phyloP scores from a whole-genome alignment of 2,113 vertebrate genomes.

The Tragelaphus scriptus region DNA sequence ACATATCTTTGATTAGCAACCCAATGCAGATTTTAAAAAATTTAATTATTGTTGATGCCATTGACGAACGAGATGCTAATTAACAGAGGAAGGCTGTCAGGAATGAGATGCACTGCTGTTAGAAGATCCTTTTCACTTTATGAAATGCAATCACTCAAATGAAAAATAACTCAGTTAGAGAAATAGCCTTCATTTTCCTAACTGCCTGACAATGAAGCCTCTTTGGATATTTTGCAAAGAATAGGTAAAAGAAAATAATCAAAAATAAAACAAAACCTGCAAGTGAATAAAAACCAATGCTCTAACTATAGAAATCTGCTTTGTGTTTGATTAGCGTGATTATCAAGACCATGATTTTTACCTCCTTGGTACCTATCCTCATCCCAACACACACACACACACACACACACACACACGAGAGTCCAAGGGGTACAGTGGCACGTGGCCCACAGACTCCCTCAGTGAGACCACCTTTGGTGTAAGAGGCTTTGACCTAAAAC shows the following conservation, averaged over 20 bases:
- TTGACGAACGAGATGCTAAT: not conserved
- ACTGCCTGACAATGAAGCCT: not conserved
- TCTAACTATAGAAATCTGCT: not conserved
- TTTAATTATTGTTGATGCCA: slow-evolving; percentile 50
- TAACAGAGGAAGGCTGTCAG: slow-evolving; percentile 41
- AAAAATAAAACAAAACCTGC: not conserved
- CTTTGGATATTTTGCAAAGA: slow-evolving; percentile 46
- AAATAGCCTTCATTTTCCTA: slow-evolving; percentile 39
- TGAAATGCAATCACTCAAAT: not conserved
- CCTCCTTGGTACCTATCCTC: not conserved
- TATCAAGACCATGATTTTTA: not conserved
- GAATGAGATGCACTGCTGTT: not conserved
- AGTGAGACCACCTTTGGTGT: not conserved
- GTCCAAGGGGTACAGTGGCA: not conserved
- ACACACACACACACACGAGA: not conserved
- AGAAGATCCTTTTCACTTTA: slow-evolving; percentile 35
- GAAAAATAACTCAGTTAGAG: slow-evolving; percentile 9
- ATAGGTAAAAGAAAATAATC: not conserved
- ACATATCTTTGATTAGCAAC: slow-evolving; percentile 37
- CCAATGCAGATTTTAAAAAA: not conserved
- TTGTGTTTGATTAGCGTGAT: not conserved
- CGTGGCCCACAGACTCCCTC: not conserved
- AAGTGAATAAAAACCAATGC: not conserved
- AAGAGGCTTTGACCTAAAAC: not conserved
- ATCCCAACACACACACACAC: not conserved